Evolutionary conservation across 2,888 invertebrate species (phyloP).

Genomic region (Stenoptilia bipunctidactyla): DNA sequence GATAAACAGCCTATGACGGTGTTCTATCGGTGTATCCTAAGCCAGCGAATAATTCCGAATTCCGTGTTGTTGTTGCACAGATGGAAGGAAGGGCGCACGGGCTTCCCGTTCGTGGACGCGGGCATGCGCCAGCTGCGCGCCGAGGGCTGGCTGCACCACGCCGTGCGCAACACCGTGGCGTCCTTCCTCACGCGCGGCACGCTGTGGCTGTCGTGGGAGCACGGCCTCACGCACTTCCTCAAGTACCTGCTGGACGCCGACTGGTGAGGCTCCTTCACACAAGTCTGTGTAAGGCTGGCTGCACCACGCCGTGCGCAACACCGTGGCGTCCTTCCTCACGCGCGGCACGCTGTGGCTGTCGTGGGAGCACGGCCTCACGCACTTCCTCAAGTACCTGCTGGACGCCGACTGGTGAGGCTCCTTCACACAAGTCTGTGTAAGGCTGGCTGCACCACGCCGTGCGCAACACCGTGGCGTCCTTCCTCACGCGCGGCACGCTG

Average conservation of each 20-base stretch:
- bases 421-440: slow-evolving; percentile 23
- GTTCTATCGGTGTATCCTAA: no score
- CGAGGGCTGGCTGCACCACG: slow-evolving; percentile 83
- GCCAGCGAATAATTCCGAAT: no score
- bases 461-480: slow-evolving; percentile 79
- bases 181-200: slow-evolving; percentile 81
- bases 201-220: slow-evolving; percentile 82
- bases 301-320: slow-evolving; percentile 78
- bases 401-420: slow-evolving; percentile 76
- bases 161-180: slow-evolving; percentile 78
- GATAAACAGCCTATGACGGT: no score
- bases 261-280: slow-evolving; percentile 46
- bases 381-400: slow-evolving; percentile 76
- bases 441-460: slow-evolving; percentile 82
- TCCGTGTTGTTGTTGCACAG: slow-evolving; percentile 21
- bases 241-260: slow-evolving; percentile 80
- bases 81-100: slow-evolving; percentile 75
- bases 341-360: slow-evolving; percentile 81
- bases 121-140: slow-evolving; percentile 77
- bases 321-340: slow-evolving; percentile 80
- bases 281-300: slow-evolving; percentile 72
- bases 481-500: slow-evolving; percentile 80
- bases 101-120: slow-evolving; percentile 81
- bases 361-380: slow-evolving; percentile 79
- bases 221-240: slow-evolving; percentile 75